Base-by-base conservation (phyloP, 2,797 vertebrate genomes). In the Urocyon cinereoargenteus region DNA sequence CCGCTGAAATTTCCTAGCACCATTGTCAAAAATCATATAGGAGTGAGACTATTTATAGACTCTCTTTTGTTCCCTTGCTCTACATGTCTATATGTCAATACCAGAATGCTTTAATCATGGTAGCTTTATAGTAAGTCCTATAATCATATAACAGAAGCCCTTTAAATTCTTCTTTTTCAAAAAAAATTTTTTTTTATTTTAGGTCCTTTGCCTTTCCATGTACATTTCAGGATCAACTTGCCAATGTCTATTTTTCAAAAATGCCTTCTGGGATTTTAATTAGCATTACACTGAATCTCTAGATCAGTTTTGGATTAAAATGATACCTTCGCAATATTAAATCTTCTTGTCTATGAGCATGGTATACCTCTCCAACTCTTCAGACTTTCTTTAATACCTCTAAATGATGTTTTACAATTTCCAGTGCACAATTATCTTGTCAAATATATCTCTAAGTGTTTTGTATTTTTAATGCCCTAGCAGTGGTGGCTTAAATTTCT, bases 61-160 rank as follows among this genome's bases (percentile, higher is more conserved):
- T 15, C 40, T 9, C 13, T 28, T 9, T 10, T 3, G 1, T 16
- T 45, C 34, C 45, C 26, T 1, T 15, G 22, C 10, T 57, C 86
- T 9, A 0, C 1, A 6, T 0, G 6, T 31, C 40, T 49, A 24
- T 93, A 2, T 3, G 12, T 26, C 51, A 45, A 24, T 21, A 55
- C 19, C 19, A n/a, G 9, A 21, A 36, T 11, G 21, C 28, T 72
- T 57, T n/a, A 2, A 19, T 57, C 45, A 49, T 6, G 15, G 6
- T 8, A 62, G 40, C 26, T 36, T 66, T 13, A 40, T 3, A 5
- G 8, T 5, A 31, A 61, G 62, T 34, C 64, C 51, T 85, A 11
- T 81, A 73, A 5, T 16, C 61, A n/a, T 4, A 21, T 0, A n/a
- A 28, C 57, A 9, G 2, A 4, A 82, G 40, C 1, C 49, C n/a